Evolutionary conservation across 2,113 vertebrate species (phyloP).

Genomic region (Colaptes auratus): DNA sequence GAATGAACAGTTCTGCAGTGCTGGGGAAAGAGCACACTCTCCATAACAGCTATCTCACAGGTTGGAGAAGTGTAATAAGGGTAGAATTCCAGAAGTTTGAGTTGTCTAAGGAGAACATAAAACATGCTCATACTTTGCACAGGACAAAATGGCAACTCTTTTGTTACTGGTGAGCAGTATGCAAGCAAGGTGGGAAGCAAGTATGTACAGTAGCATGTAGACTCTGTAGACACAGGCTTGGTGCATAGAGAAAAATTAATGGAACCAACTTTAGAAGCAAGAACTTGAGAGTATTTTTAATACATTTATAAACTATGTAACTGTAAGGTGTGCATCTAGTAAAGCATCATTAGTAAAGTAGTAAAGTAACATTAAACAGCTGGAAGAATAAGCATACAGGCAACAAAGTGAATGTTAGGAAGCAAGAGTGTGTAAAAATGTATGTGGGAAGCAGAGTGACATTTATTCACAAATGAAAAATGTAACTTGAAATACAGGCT

Average conservation of each 20-base stretch:
- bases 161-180: neutral
- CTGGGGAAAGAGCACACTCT: neutral
- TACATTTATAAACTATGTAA: neutral
- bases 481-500: neutral
- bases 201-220: neutral
- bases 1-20: neutral
- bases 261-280: no score
- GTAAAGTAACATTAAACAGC: no score
- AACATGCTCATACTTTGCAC: accelerated
- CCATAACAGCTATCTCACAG: neutral
- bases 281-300: no score
- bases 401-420: neutral
- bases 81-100: neutral
- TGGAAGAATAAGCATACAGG: neutral
- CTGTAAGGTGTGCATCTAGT: neutral
- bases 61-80: neutral
- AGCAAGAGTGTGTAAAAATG: neutral
- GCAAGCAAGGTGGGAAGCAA: neutral
- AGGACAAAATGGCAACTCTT: neutral
- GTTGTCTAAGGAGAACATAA: neutral
- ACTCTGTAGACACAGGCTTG: neutral
- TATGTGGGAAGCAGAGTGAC: neutral
- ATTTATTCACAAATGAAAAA: neutral
- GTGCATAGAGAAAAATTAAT: neutral
- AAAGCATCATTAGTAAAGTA: no score